Percentiles rank a stretch among this genome's conserved stretches.
These are phyloP conservation scores for Zootermopsis nevadensis DNA, from an alignment of 2,888 invertebrate genomes.

Conservation along the genomic window DNA sequence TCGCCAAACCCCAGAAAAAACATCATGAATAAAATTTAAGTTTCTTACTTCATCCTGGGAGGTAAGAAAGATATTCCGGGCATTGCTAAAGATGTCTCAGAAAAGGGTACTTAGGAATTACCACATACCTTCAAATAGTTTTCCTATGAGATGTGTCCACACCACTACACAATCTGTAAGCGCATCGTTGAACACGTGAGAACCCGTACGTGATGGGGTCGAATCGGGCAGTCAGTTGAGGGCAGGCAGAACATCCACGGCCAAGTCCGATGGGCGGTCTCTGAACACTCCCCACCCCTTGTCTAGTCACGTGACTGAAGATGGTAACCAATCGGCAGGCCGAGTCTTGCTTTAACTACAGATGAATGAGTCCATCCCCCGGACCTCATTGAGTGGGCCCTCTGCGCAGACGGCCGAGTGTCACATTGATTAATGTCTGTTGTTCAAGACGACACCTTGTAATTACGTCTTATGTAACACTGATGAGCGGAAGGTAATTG, in stretches of 20 bases:
- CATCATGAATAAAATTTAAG: too few species aligned
- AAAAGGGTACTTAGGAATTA: too few species aligned
- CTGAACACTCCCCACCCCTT: not conserved
- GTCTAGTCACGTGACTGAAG: not conserved
- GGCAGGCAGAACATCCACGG: not conserved
- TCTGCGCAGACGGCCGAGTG: not conserved
- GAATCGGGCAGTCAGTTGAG: not conserved
- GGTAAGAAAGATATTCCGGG: too few species aligned
- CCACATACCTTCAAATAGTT: too few species aligned
- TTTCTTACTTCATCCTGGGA: too few species aligned
- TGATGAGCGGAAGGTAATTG: not conserved
- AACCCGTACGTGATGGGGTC: not conserved
- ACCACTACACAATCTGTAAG: not conserved
- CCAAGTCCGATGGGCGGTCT: not conserved
- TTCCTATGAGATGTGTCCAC: not conserved
- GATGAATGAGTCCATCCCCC: not conserved
- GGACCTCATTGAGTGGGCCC: not conserved
- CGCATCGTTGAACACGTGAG: not conserved
- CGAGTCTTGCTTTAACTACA: constrained; percentile 30
- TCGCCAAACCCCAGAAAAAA: too few species aligned
- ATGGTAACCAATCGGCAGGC: not conserved
- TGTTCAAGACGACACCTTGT: constrained; percentile 28
- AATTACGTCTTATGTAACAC: constrained; percentile 25
- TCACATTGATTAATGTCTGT: constrained; percentile 39
- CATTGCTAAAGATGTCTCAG: too few species aligned